Percentiles rank a stretch among this genome's conserved stretches.
Conservation (phyloP, 2,113 vertebrate species). For the Eublepharis macularius region DNA sequence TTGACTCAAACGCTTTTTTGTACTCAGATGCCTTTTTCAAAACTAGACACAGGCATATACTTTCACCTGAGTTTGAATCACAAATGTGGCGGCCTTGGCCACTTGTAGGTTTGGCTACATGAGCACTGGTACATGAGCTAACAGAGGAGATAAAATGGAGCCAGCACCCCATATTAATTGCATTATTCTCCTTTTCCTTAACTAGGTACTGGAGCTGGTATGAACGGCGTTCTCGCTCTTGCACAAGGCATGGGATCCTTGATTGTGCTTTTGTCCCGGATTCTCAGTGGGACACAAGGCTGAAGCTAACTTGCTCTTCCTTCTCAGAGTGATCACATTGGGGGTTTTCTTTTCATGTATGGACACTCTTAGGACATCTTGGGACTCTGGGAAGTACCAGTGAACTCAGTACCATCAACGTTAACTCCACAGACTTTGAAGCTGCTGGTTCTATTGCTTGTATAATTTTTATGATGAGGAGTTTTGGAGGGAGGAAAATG, state of each 20-base stretch:
- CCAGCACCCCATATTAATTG: slow-evolving; percentile 36
- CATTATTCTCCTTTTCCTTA: slow-evolving; percentile 28
- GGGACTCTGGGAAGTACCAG: slow-evolving; percentile 63
- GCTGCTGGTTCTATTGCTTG: slow-evolving; percentile 73
- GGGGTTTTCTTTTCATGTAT: slow-evolving; percentile 55
- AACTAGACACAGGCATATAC: not conserved
- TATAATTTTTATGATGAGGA: slow-evolving; percentile 77
- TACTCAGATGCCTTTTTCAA: not conserved
- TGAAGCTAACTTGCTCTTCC: slow-evolving; percentile 57
- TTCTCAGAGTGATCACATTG: slow-evolving; percentile 60
- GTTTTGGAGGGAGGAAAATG: slow-evolving; percentile 52
- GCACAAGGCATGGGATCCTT: slow-evolving; percentile 63
- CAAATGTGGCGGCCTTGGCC: not conserved
- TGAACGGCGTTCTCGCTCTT: slow-evolving; percentile 74
- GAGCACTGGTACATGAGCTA: not conserved
- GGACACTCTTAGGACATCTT: slow-evolving; percentile 59
- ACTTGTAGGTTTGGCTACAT: too few relatives aligned
- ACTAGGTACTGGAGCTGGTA: slow-evolving; percentile 94
- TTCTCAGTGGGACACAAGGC: slow-evolving; percentile 65
- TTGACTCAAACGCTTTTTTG: not conserved
- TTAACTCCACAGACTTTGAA: slow-evolving; percentile 76
- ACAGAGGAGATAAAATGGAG: slow-evolving; percentile 17
- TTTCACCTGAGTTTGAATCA: too few relatives aligned
- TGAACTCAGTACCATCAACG: slow-evolving; percentile 71
- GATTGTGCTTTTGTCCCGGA: slow-evolving; percentile 67